Conservation (phyloP, 2,113 vertebrate species). For the Xenus cinereus region DNA sequence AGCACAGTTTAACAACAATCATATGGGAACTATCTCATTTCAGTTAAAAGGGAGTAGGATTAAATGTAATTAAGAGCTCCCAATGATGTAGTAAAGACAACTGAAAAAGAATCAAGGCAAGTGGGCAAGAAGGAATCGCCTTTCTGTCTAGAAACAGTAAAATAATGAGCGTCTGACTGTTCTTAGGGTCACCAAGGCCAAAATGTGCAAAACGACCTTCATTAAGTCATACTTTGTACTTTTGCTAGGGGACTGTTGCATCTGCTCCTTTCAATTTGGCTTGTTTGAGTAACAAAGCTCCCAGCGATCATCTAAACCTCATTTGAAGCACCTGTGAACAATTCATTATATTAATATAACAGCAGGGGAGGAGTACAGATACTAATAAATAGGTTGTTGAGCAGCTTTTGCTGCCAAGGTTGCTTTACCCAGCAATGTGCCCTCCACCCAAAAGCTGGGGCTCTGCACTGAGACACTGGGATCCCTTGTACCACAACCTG, state of each 20-base stretch:
- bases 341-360: conserved; percentile 89
- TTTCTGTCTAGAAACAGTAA: conserved; percentile 47
- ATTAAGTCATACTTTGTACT: conserved; percentile 72
- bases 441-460: neutral
- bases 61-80: conserved; percentile 44
- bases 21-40: neutral
- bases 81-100: conserved; percentile 34
- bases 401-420: conserved; percentile 68
- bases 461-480: neutral
- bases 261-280: conserved; percentile 82
- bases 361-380: conserved; percentile 78
- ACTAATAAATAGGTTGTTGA: conserved; percentile 75
- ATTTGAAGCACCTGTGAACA: conserved; percentile 88
- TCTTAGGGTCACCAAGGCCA: conserved; percentile 69
- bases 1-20: neutral
- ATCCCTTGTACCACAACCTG: neutral
- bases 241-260: conserved; percentile 68
- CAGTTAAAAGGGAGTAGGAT: conserved; percentile 4
- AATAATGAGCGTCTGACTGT: conserved; percentile 36
- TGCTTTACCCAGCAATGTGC: conserved; percentile 36
- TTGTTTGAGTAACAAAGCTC: conserved; percentile 78
- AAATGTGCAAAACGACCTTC: conserved; percentile 75
- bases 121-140: conserved; percentile 20
- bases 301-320: conserved; percentile 84
- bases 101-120: neutral